Percentiles rank a stretch among this genome's conserved stretches.
These are phyloP conservation scores for Eulemur albifrons DNA, from an alignment of 2,797 vertebrate genomes.

Conservation along the genomic window DNA sequence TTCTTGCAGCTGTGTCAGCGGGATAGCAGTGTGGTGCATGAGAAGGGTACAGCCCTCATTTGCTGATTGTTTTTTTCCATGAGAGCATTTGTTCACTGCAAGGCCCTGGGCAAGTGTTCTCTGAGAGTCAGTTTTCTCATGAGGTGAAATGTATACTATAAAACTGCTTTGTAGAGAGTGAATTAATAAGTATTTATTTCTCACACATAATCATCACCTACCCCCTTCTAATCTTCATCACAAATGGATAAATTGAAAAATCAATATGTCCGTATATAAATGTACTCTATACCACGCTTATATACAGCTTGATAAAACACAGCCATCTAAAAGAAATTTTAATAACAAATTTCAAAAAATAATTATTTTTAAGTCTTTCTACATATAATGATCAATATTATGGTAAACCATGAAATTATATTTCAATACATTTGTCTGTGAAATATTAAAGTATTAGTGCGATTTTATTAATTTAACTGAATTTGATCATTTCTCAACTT, in stretches of 20 bases:
- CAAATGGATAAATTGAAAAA: neutral
- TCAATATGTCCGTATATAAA: neutral
- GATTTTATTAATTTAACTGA: constrained; percentile 4
- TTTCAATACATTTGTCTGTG: neutral
- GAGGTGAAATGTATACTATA: neutral
- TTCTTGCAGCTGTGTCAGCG: neutral
- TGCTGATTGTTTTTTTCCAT: neutral
- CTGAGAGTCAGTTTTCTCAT: neutral
- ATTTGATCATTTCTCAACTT: constrained; percentile 1
- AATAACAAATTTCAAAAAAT: neutral
- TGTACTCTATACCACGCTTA: neutral
- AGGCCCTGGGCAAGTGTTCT: neutral
- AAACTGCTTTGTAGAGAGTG: neutral
- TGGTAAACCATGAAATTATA: neutral
- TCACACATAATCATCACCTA: neutral
- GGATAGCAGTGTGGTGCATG: neutral
- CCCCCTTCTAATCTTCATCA: neutral
- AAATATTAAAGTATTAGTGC: constrained; percentile 18
- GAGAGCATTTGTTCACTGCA: neutral
- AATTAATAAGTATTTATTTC: neutral
- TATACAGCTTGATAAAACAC: neutral
- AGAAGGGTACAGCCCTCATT: neutral
- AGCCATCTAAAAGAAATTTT: neutral
- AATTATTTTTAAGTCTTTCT: neutral
- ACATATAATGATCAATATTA: neutral